These are phyloP conservation scores for Atrichornis clamosus DNA, from an alignment of 2,113 vertebrate species.

Conservation along the genomic window DNA sequence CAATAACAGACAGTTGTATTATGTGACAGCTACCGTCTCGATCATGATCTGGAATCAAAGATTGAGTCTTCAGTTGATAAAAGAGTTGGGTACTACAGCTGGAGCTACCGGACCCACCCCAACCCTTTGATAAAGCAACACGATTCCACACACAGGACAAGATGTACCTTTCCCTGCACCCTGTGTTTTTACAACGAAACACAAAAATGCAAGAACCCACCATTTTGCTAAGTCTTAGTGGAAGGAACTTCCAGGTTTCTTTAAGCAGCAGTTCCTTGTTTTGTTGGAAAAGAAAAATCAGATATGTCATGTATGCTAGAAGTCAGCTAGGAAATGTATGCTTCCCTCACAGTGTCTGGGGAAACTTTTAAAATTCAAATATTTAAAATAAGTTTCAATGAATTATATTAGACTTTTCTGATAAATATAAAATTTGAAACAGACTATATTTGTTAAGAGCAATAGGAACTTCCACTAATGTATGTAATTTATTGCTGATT, in stretches of 20 bases:
- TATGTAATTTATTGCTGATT: neutral
- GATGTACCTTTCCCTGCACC: neutral
- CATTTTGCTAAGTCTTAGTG: neutral
- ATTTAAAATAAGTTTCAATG: neutral
- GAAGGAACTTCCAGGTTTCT: neutral
- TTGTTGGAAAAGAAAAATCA: neutral
- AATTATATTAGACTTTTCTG: neutral
- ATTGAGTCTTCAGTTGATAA: neutral
- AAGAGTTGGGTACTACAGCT: neutral
- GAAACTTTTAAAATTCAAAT: neutral
- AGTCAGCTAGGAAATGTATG: neutral
- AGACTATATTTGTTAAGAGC: neutral
- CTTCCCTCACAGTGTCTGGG: neutral
- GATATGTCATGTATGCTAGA: neutral
- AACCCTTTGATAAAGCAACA: neutral
- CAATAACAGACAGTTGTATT: neutral
- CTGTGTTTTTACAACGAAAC: neutral
- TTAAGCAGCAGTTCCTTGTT: neutral
- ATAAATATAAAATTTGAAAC: neutral
- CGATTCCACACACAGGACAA: neutral
- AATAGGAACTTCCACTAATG: neutral
- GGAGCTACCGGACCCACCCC: neutral
- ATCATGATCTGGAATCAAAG: neutral
- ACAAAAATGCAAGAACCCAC: neutral
- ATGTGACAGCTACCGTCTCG: neutral